Evolutionary conservation across 1,140 invertebrate species (phyloP), one percentile per base, ranked within the genome.

Genomic region (Chionoecetes opilio): DNA sequence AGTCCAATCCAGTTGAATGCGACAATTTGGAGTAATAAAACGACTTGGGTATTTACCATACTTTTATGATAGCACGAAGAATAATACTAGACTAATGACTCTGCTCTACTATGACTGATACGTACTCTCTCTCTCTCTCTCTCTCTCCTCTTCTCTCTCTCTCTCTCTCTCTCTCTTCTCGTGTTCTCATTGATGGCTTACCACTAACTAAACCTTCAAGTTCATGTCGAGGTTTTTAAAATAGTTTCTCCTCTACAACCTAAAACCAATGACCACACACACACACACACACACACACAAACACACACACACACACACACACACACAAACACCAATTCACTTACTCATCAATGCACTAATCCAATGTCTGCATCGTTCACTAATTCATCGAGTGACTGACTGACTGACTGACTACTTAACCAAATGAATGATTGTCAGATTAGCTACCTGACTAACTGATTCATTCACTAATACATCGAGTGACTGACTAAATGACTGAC

Each of bases 221-320:
- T 75, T 75, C 63, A 75, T n/a, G 63, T 75, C 63, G 63, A 75
- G 63, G 63, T 75, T 75, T n/a, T 75, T 75, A 75, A 75, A 75
- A 75, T 75, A 75, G 26, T 75, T 26, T 75, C 63, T n/a, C 21
- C 63, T n/a, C 63, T 3, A 75, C 0, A 26, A 75, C 63, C 63
- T 75, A 3, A 8, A 75, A 17, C 21, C 21, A 26, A 75, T 75
- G 63, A 75, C 53, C n/a, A 26, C 0, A n/a, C n/a, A n/a, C n/a
- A n/a, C n/a, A n/a, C n/a, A n/a, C n/a, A n/a, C n/a, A n/a, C n/a
- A n/a, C n/a, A n/a, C n/a, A n/a, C n/a, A n/a, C n/a, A n/a, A n/a
- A n/a, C n/a, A n/a, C n/a, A n/a, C n/a, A n/a, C n/a, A n/a, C n/a
- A n/a, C n/a, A n/a, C n/a, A n/a, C n/a, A n/a, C n/a, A n/a, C n/a